Base-by-base conservation (phyloP, 2,113 vertebrate genomes). In the Heterochromis multidens region DNA sequence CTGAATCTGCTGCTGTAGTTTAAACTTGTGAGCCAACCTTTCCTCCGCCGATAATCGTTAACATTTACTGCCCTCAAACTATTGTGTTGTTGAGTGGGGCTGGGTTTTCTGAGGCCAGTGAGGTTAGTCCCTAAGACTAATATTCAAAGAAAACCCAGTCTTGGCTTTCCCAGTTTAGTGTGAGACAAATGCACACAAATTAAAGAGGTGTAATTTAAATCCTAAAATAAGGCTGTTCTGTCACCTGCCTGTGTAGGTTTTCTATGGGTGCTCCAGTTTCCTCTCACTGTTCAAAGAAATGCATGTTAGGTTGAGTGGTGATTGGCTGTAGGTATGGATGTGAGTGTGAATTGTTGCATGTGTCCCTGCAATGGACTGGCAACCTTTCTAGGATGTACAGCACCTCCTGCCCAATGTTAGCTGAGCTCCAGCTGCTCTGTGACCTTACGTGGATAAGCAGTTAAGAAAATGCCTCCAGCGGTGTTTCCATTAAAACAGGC, bases 21-120 rank as follows among this genome's bases (percentile, higher is more conserved):
- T 72, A 76, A 78, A 86, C 57, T 82, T 43, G 9, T 79, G 77
- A 87, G 77, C 14, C 61, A 87, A 74, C 29, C 67, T 76, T 83
- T 62, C 8, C 58, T 82, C 29, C 58, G 57, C 25, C 1, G 9
- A 82, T 87, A 79, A 87, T 85, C 60, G 60, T 85, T 84, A 80
- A 72, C n/a, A 57, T 77, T 77, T 78, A 58, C 59, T 6, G 13
- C 35, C 72, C 23, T 65, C 77, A 77, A 57, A 76, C 61, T 80
- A 19, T 43, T 19, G 63, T 40, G 62, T 67, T 23, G 31, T 78
- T 72, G 10, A 63, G 11, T 33, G 57, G 72, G 19, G 56, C 57
- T 79, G 43, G 33, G 63, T 82, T 85, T 85, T 25, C 57, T 57
- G 63, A 16, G 23, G 19, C 70, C 46, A 60, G 16, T 43, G 33